phyloP scores from a whole-genome alignment of 2,888 invertebrate species.

The Chaitophorus viminalis region DNA sequence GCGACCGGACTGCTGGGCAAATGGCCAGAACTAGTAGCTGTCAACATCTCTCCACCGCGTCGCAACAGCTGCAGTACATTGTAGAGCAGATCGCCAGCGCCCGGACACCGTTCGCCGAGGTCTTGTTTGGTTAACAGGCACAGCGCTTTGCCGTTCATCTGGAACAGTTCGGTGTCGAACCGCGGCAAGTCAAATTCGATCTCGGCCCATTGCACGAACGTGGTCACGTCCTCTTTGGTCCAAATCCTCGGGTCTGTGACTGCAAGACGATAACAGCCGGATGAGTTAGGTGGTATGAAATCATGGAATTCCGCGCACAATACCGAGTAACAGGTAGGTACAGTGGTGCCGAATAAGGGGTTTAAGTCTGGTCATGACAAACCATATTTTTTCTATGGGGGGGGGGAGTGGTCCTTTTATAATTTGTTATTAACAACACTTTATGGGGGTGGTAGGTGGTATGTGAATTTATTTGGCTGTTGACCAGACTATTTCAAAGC shows the following conservation, averaged over 20 bases:
- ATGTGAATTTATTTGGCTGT: too few relatives aligned
- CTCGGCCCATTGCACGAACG: conserved; percentile 91
- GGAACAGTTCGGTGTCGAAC: conserved; percentile 92
- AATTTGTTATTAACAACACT: too few relatives aligned
- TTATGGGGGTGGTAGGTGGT: too few relatives aligned
- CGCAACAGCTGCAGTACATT: conserved; percentile 91
- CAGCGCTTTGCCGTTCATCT: conserved; percentile 97
- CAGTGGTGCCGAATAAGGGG: too few relatives aligned
- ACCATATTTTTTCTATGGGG: too few relatives aligned
- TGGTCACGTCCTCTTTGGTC: conserved; percentile 88
- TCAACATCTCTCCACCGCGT: conserved; percentile 72
- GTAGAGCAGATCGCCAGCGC: conserved; percentile 92
- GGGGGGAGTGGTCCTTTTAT: too few relatives aligned
- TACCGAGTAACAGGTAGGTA: too few relatives aligned
- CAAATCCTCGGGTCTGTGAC: conserved; percentile 90
- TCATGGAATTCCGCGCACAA: too few relatives aligned
- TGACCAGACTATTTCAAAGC: too few relatives aligned
- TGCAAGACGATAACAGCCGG: conserved; percentile 64
- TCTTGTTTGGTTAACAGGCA: conserved; percentile 90
- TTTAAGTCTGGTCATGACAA: too few relatives aligned
- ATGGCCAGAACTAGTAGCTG: conserved; percentile 40
- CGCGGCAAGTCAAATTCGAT: conserved; percentile 90
- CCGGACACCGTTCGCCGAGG: conserved; percentile 89
- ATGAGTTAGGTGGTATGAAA: too few relatives aligned
- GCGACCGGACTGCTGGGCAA: conserved; percentile 66